Evolutionary conservation across 2,113 vertebrate species (phyloP).

Genomic region (Varanus salvator): DNA sequence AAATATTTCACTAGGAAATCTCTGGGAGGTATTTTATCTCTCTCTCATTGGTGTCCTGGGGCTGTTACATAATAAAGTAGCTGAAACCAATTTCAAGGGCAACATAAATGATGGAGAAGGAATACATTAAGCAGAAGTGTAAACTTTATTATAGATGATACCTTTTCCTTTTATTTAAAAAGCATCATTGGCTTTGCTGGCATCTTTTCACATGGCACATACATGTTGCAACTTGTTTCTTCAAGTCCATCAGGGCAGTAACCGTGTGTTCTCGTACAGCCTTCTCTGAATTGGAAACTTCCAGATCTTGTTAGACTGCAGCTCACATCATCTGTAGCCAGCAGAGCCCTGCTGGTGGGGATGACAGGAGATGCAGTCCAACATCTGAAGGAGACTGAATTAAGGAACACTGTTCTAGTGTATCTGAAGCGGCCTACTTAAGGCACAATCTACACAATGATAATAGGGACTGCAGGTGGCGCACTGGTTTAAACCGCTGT

Average conservation of each 20-base stretch:
- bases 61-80: constrained; percentile 40
- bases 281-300: too few species aligned
- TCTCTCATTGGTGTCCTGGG: constrained; percentile 60
- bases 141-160: constrained; percentile 47
- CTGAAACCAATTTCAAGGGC: constrained; percentile 67
- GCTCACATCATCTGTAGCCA: too few species aligned
- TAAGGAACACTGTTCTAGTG: neutral
- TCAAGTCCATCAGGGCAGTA: neutral
- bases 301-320: too few species aligned
- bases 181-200: neutral
- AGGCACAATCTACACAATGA: neutral
- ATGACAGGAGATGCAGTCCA: too few species aligned
- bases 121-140: constrained; percentile 60
- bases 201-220: neutral
- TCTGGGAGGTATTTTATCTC: constrained; percentile 42
- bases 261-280: neutral
- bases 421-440: neutral
- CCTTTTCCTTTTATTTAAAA: constrained; percentile 41
- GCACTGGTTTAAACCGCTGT: too few species aligned
- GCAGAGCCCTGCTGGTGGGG: too few species aligned
- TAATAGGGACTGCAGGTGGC: too few species aligned
- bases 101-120: constrained; percentile 48
- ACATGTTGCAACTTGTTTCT: neutral
- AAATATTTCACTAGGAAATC: constrained; percentile 53
- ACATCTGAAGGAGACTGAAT: too few species aligned